Base-by-base conservation (phyloP, 2,113 vertebrate species). In the Scortum barcoo region DNA sequence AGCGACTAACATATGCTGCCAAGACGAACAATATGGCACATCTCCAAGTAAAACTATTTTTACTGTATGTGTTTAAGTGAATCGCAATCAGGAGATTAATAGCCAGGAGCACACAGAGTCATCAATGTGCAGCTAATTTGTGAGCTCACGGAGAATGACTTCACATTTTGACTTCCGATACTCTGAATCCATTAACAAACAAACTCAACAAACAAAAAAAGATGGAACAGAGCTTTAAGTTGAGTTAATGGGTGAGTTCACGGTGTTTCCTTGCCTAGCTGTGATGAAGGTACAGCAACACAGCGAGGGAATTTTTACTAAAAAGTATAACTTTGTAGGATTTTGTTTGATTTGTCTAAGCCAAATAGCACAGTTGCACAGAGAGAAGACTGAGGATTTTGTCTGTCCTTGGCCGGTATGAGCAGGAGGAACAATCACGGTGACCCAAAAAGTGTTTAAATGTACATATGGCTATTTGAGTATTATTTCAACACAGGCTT, bases 401-500 rank as follows among this genome's bases (percentile, higher is more conserved):
- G 16, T 57, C 13, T 0, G 4, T 53, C 28, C 48, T 44, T 6
- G 13, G 33, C 24, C 36, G 44, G 8, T 46, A 11, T 28, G 11
- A 17, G 24, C 2, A 24, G 5, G 56, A 38, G 14, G 13, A 36
- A 38, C 4, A 26, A 40, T 40, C 54, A 28, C 8, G 26, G 22
- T 1, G 0, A 28, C 56, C 38, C n/a, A 28, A 24, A 38, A 69
- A 26, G n/a, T 28, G 17, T n/a, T 58, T 33, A 1, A 58, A 3
- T 36, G 2, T 22, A 48, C 7, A 26, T 33, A 19, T 33, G 24
- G 14, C 12, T 22, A 33, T 69, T 7, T 48, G 28, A 63, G 24
- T 70, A 33, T 51, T 65, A 24, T 74, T 83, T 79, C 50, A 81
- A 16, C 46, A 69, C 14, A 16, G 16, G 60, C 20, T 56, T 67